These are phyloP conservation scores for Parthenolecanium corni DNA, from an alignment of 2,888 invertebrate genomes.

Conservation along the genomic window DNA sequence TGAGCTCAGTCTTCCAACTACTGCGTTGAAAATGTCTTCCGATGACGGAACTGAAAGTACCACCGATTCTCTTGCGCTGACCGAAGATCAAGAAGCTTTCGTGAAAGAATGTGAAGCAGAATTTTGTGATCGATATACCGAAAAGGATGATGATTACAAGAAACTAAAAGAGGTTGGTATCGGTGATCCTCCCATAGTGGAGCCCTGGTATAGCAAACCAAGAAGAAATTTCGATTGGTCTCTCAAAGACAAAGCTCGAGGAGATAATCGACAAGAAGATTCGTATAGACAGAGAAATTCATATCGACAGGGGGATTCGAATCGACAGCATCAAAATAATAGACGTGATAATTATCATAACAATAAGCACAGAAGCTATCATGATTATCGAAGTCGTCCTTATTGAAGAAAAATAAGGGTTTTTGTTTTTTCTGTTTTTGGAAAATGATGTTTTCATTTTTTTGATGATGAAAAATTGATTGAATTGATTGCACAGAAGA, in stretches of 20 bases:
- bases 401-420: no score
- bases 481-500: no score
- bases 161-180: conserved; percentile 1
- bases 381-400: no score
- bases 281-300: background rate
- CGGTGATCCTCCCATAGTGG: conserved; percentile 6
- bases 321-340: background rate
- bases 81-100: conserved; percentile 2
- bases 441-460: no score
- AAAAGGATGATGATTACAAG: conserved; percentile 13
- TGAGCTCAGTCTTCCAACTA: no score
- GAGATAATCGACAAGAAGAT: background rate
- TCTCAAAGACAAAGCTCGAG: no score
- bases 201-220: conserved; percentile 17
- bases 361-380: no score
- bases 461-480: no score
- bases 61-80: background rate
- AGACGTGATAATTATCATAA: no score
- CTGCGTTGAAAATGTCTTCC: no score
- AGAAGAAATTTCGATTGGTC: conserved; percentile 15
- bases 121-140: conserved; percentile 8
- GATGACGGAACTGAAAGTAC: no score
- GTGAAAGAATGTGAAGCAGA: conserved; percentile 4
- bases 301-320: background rate
- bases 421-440: no score